Base-by-base conservation (phyloP, 2,113 vertebrate species). In the Myanophis thanlyinensis region DNA sequence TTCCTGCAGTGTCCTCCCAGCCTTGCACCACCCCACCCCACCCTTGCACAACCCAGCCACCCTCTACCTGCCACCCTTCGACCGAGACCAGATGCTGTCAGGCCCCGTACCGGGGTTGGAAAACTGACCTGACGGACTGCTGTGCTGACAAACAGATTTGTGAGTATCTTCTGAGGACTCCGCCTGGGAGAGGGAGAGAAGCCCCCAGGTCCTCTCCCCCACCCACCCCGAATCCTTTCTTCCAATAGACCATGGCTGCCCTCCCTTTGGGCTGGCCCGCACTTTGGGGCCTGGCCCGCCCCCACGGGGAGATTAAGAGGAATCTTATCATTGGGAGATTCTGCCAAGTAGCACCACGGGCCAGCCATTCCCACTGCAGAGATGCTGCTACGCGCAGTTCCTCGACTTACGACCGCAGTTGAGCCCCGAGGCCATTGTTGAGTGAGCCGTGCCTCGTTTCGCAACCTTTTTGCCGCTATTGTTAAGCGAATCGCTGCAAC, bases 101-200 rank as follows among this genome's bases (percentile, higher is more conserved):
- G 59, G 92, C 94, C 9, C 95, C 96, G 87, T 93, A 85, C 93
- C 95, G 96, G 30, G 96, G 96, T 84, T 97, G 97, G 97, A 96
- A 96, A 93, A 95, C 96, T 0, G 95, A 92, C 0, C 93, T 97
- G 56, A 91, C 89, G 0, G 97, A 97, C 92, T 97, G 97, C 94
- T 95, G 93, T 91, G 95, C 94, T 0, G 97, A 97, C 93, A 96
- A 95, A 93, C 62, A 94, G 22, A 88, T 97, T 93, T 97, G 97
- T 97, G 94, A 97, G 97, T 97, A 84, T 18, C 15, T 40, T 95
- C 88, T 15, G 27, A 62, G 48, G 47, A 18, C 11, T 47, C 18
- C 1, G 4, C 4, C 1, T 22, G 10, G n/a, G 40, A 11, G 89
- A n/a, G 12, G 7, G 89, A n/a, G 12, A 4, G 25, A 30, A 15